Evolutionary conservation across 2,797 vertebrate species (phyloP), one percentile per base, ranked within the genome.

Genomic region (Argyrosomus regius): DNA sequence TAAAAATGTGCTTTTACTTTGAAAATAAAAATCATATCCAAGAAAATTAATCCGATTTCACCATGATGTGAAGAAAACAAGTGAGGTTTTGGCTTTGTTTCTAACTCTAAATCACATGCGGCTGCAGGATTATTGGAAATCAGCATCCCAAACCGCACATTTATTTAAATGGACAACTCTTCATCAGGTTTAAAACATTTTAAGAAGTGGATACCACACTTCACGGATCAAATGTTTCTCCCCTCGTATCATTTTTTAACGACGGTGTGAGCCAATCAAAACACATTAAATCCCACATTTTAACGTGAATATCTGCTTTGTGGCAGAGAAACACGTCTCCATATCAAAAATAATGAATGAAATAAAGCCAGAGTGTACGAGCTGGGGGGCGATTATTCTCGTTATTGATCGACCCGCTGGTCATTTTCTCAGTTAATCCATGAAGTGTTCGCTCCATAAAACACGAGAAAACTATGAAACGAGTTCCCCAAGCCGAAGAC

Each of bases 31-130:
- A 5, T 16, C 0, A 50, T 2, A 43, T 3, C 53, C 48, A 53
- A 4, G 12, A 57, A 41, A 31, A 50, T 39, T 41, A 26, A 49
- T 75, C 41, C 54, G 4, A 72, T 64, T 52, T 72, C 58, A 74
- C 62, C 20, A 18, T 26, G 24, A 72, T 13, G 41, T 46, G 50
- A 31, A 43, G 59, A 60, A 60, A 62, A 49, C 49, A 50, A 45
- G 60, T 59, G 12, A 75, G 48, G 53, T 50, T 63, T 61, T 49
- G 46, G 56, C 31, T 20, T 10, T 0, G 10, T 52, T 74, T 56
- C 50, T n/a, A 45, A 10, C 9, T 35, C 43, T 50, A 8, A 26
- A 61, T 65, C 14, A 20, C 14, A 22, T 1, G n/a, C 8, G 60
- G 41, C 45, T 62, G 5, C 4, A 56, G 74, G 60, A 35, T 70